Conservation (phyloP, 1,140 invertebrate genomes). For the Eurosta solidaginis region DNA sequence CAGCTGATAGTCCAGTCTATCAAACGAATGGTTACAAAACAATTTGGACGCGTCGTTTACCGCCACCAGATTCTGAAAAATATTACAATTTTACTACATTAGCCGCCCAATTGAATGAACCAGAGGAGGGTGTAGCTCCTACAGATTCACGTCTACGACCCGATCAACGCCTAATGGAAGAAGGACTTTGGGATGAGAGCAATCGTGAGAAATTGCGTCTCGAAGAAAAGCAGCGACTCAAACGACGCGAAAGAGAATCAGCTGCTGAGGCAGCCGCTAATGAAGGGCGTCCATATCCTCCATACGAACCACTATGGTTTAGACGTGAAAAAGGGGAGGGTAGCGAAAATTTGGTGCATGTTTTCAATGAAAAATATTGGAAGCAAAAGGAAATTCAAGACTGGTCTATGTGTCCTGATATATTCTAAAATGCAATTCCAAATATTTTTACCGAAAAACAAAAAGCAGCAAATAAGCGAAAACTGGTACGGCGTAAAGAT, state of each 20-base stretch:
- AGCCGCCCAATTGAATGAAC: conserved; percentile 95
- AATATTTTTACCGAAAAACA: conserved; percentile 27
- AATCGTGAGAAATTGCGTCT: conserved; percentile 83
- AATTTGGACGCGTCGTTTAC: conserved; percentile 84
- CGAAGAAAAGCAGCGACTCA: conserved; percentile 92
- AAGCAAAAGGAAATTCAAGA: conserved; percentile 84
- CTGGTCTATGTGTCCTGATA: conserved; percentile 91
- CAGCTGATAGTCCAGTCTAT: conserved; percentile 81
- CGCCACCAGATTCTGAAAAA: conserved; percentile 71
- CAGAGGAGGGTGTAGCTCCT: conserved; percentile 89
- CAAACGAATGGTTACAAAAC: conserved; percentile 84
- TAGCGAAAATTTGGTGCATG: conserved; percentile 81
- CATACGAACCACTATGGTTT: conserved; percentile 93
- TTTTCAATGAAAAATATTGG: conserved; percentile 93
- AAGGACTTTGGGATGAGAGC: conserved; percentile 94
- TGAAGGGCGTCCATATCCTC: conserved; percentile 72
- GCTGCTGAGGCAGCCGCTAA: conserved; percentile 79
- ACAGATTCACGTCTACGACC: conserved; percentile 93
- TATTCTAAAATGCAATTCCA: conserved; percentile 69
- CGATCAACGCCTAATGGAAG: conserved; percentile 97
- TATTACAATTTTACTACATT: conserved; percentile 95
- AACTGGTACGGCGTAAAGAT: not conserved
- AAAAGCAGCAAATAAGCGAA: conserved; percentile 15
- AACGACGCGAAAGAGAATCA: conserved; percentile 73
- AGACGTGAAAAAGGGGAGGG: conserved; percentile 77